phyloP scores from a whole-genome alignment of 2,797 vertebrate species.

The Amblyraja radiata region DNA sequence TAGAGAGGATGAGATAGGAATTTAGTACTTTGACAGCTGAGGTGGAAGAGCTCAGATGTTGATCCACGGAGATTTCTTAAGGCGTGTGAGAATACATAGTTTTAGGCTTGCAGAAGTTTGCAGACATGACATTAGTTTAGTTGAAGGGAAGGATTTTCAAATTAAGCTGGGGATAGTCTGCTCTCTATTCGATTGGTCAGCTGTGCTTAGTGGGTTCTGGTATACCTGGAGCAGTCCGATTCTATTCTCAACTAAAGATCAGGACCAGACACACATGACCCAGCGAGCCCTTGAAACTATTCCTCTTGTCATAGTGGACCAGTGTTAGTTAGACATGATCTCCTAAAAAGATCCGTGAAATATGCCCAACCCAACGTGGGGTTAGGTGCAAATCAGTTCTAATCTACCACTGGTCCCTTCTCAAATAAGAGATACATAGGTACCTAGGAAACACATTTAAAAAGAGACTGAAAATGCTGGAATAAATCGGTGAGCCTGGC shows the following conservation, averaged over 20 bases:
- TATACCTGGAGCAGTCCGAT: not conserved
- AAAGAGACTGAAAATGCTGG: too few relatives aligned
- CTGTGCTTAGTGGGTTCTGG: not conserved
- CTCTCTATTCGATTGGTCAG: not conserved
- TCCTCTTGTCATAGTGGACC: not conserved
- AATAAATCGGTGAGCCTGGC: too few relatives aligned
- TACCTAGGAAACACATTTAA: too few relatives aligned
- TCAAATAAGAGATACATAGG: not conserved
- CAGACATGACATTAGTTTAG: not conserved
- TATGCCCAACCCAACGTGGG: not conserved
- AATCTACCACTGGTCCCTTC: not conserved
- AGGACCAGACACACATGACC: not conserved
- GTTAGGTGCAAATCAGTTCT: not conserved
- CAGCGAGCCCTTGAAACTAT: not conserved
- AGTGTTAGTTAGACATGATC: not conserved
- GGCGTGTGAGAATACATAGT: not conserved
- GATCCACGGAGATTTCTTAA: not conserved
- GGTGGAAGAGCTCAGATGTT: not conserved
- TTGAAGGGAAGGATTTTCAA: not conserved
- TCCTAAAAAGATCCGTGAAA: not conserved
- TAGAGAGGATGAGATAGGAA: not conserved
- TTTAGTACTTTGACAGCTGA: not conserved
- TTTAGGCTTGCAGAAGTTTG: not conserved
- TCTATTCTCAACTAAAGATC: not conserved
- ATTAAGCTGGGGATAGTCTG: not conserved